These are phyloP conservation scores for Astatotilapia flaviijosephi DNA, from an alignment of 2,113 vertebrate genomes.

Conservation along the genomic window DNA sequence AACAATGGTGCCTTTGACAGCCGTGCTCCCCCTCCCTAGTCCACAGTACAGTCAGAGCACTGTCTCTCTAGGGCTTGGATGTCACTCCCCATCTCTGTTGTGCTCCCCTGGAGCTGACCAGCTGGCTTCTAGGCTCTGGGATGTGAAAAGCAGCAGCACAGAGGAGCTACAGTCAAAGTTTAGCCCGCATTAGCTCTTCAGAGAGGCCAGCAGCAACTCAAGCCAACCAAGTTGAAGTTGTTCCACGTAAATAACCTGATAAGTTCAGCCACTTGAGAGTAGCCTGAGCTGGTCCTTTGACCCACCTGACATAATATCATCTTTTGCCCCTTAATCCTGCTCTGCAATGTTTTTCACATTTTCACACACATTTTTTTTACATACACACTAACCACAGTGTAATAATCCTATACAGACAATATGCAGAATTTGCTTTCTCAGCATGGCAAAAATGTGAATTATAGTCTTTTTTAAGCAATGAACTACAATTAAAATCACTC, in stretches of 20 bases:
- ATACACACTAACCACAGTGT: not conserved
- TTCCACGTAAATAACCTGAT: constrained; percentile 27
- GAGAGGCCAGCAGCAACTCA: constrained; percentile 6
- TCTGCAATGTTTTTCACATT: not conserved
- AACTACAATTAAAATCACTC: not conserved
- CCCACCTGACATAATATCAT: not conserved
- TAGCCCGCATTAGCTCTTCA: constrained; percentile 25
- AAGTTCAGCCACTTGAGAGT: not conserved
- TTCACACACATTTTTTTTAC: not conserved
- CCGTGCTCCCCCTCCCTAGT: constrained; percentile 25
- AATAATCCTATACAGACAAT: not conserved
- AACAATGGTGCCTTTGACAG: constrained; percentile 72
- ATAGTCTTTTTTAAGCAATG: not conserved
- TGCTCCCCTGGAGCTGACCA: constrained; percentile 63
- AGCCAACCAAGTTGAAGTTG: not conserved
- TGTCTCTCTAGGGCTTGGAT: constrained; percentile 67
- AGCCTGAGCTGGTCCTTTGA: not conserved
- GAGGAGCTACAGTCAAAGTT: constrained; percentile 57
- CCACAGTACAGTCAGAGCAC: constrained; percentile 63
- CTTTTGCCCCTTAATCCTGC: not conserved
- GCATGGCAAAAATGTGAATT: not conserved
- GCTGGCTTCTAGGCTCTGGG: constrained; percentile 53
- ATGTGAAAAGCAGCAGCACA: constrained; percentile 46
- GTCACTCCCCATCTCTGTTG: constrained; percentile 67
- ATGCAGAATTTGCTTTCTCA: not conserved